Conservation (phyloP, 1,140 invertebrate species). For the Drosophila trapezifrons region DNA sequence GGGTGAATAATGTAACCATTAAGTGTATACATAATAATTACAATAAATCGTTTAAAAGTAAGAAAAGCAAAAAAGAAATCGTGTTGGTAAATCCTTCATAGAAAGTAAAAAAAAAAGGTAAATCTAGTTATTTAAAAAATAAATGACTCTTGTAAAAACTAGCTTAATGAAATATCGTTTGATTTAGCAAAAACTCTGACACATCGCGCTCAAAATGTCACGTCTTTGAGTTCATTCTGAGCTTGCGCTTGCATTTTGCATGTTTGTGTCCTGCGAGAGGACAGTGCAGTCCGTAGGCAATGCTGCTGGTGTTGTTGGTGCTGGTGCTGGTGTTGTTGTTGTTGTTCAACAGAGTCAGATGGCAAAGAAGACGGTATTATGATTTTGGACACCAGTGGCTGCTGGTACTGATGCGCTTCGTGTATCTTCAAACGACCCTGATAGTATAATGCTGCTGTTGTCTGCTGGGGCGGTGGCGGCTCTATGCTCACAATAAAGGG, state of each 20-base stretch:
- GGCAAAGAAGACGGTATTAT: constrained; percentile 7
- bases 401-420: constrained; percentile 29
- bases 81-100: constrained; percentile 18
- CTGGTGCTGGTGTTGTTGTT: background rate
- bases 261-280: constrained; percentile 74
- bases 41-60: background rate
- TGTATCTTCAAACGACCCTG: constrained; percentile 39
- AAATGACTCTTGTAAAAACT: constrained; percentile 16
- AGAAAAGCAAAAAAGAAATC: constrained; percentile 1
- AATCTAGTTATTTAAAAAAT: constrained; percentile 11
- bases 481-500: constrained; percentile 64
- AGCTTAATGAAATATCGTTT: constrained; percentile 19
- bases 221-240: constrained; percentile 88
- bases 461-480: constrained; percentile 1
- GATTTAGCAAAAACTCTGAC: constrained; percentile 3
- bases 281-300: constrained; percentile 24
- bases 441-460: constrained; percentile 41
- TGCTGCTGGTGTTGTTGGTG: constrained; percentile 24
- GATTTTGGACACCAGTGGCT: constrained; percentile 6
- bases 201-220: constrained; percentile 85
- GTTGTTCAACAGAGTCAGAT: constrained; percentile 19
- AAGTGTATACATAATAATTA: background rate
- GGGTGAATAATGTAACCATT: constrained; percentile 6
- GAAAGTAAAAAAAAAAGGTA: constrained; percentile 5
- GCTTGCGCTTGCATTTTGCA: constrained; percentile 86